Evolutionary conservation across 2,888 invertebrate species (phyloP).

Genomic region (Mythimna albipuncta): DNA sequence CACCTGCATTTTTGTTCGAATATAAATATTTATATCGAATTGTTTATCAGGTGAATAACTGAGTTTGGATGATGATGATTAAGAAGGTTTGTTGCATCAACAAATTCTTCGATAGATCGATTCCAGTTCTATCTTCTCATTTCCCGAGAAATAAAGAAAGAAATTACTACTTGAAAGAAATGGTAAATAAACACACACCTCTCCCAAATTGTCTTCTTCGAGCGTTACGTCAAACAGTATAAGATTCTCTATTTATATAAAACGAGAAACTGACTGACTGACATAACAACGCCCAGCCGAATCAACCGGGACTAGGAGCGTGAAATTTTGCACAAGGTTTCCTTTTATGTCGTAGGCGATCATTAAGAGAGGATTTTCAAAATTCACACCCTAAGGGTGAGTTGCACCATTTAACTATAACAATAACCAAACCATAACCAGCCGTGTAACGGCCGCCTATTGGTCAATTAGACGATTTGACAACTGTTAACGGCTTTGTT

Average conservation of each 20-base stretch:
- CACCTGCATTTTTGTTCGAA: slow-evolving; percentile 37
- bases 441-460: too few species aligned
- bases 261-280: too few species aligned
- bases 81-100: slow-evolving; percentile 25
- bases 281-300: too few species aligned
- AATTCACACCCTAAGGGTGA: too few species aligned
- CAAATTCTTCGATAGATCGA: slow-evolving; percentile 22
- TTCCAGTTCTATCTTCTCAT: slow-evolving; percentile 13
- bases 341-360: too few species aligned
- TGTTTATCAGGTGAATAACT: slow-evolving; percentile 44
- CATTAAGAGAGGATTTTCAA: too few species aligned
- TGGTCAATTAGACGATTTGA: too few species aligned
- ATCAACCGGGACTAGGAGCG: too few species aligned
- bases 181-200: slow-evolving; percentile 31
- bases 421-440: too few species aligned
- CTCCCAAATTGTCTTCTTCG: background rate
- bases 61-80: slow-evolving; percentile 28
- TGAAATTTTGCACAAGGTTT: too few species aligned
- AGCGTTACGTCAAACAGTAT: slow-evolving; percentile 23
- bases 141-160: background rate
- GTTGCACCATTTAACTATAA: too few species aligned
- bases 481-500: too few species aligned
- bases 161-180: background rate
- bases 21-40: slow-evolving; percentile 53
- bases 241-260: slow-evolving; percentile 16